phyloP scores from a whole-genome alignment of 1,140 invertebrate species.

The Oryctes rhinoceros region DNA sequence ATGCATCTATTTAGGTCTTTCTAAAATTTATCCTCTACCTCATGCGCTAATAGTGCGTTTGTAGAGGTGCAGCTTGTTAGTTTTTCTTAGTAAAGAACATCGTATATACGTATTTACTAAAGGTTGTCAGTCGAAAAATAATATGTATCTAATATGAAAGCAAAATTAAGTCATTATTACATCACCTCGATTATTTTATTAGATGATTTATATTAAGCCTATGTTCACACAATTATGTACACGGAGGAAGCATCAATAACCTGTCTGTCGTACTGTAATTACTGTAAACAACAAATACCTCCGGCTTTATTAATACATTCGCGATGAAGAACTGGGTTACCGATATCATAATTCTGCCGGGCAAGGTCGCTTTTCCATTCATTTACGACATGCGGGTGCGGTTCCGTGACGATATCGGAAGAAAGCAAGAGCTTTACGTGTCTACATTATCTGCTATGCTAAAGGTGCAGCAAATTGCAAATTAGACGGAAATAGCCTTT shows the following conservation, averaged over 20 bases:
- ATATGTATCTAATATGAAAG: too few species aligned
- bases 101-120: too few species aligned
- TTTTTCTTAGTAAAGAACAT: too few species aligned
- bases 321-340: slow-evolving; percentile 6
- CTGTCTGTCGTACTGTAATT: neutral
- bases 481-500: neutral
- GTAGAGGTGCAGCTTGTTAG: too few species aligned
- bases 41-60: too few species aligned
- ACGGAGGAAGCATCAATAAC: neutral
- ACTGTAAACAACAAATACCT: neutral
- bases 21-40: too few species aligned
- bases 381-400: neutral
- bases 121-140: too few species aligned
- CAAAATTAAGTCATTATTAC: too few species aligned
- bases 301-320: neutral
- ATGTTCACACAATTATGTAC: neutral
- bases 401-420: neutral
- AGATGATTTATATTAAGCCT: neutral
- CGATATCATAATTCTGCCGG: slow-evolving; percentile 10
- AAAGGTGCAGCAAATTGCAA: neutral
- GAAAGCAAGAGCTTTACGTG: neutral
- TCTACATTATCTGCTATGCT: neutral
- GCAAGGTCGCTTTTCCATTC: slow-evolving; percentile 8
- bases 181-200: neutral
- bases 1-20: too few species aligned